A percentile compares a stretch with the other conserved stretches of the same genome.
Evolutionary conservation across 2,797 vertebrate genomes (phyloP).

Genomic region (Bradypodion pumilum): DNA sequence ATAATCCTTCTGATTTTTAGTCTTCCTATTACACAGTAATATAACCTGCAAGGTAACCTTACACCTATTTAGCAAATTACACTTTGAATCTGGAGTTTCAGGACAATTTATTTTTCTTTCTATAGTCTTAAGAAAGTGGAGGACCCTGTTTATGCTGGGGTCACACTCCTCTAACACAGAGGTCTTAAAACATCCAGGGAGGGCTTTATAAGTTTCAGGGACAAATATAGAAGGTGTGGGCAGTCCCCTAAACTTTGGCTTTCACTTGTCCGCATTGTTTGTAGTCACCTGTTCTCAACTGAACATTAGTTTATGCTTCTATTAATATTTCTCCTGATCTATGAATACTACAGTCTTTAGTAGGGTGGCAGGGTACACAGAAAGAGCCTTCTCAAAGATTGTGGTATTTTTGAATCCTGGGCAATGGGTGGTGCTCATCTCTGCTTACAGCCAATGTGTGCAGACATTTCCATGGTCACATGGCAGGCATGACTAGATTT

Average conservation of each 20-base stretch:
- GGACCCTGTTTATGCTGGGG: conserved; percentile 56
- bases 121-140: conserved; percentile 69
- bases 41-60: conserved; percentile 71
- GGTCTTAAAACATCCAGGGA: conserved; percentile 55
- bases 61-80: conserved; percentile 68
- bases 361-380: no score
- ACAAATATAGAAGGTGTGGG: neutral
- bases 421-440: no score
- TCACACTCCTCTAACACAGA: conserved; percentile 62
- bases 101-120: conserved; percentile 78
- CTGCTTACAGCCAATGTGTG: no score
- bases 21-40: conserved; percentile 50
- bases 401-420: no score
- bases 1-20: conserved; percentile 68
- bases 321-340: neutral
- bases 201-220: conserved; percentile 38
- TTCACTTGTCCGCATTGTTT: neutral
- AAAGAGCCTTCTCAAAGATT: no score
- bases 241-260: neutral
- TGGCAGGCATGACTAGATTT: no score
- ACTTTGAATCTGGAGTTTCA: conserved; percentile 53
- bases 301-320: neutral
- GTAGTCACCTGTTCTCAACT: neutral
- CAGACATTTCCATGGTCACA: no score
- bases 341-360: neutral